Conservation (phyloP, 2,888 invertebrate genomes). For the Andrena flavipes region DNA sequence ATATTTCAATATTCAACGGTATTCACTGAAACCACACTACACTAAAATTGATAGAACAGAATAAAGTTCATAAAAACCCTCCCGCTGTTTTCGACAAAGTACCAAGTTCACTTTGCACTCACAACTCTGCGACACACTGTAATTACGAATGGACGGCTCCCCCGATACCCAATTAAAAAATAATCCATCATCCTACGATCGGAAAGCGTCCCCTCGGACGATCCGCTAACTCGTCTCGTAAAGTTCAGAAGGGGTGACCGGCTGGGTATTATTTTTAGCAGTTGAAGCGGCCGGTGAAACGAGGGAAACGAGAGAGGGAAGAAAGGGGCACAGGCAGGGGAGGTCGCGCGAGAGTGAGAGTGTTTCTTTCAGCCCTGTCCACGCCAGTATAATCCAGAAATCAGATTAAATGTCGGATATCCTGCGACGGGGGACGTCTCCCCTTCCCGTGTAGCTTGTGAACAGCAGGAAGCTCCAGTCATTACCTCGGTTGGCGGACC, state of each 20-base stretch:
- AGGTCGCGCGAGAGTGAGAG: slow-evolving; percentile 53
- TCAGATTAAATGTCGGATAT: slow-evolving; percentile 85
- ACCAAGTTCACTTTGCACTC: neutral
- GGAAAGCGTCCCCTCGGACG: slow-evolving; percentile 20
- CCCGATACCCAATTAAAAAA: slow-evolving; percentile 8
- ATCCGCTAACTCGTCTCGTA: slow-evolving; percentile 15
- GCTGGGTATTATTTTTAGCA: slow-evolving; percentile 53
- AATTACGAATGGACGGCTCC: neutral
- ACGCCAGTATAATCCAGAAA: slow-evolving; percentile 83
- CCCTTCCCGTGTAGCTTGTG: slow-evolving; percentile 76
- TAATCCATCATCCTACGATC: slow-evolving; percentile 28
- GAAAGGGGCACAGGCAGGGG: slow-evolving; percentile 30
- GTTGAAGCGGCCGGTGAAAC: slow-evolving; percentile 1
- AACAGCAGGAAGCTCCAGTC: slow-evolving; percentile 83
- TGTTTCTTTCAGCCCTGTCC: slow-evolving; percentile 77
- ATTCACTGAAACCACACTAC: too few species aligned
- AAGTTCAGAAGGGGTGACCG: slow-evolving; percentile 41
- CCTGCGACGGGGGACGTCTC: slow-evolving; percentile 81
- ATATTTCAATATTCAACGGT: too few species aligned
- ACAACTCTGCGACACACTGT: neutral
- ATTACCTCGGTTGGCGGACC: slow-evolving; percentile 81
- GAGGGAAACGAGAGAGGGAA: slow-evolving; percentile 37
- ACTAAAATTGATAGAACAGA: too few species aligned
- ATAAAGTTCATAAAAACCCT: neutral
- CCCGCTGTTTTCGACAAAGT: neutral